Percentiles rank a stretch among this genome's conserved stretches.
Conservation (phyloP, 2,888 invertebrate species). For the Thysanoteuthis rhombus region DNA sequence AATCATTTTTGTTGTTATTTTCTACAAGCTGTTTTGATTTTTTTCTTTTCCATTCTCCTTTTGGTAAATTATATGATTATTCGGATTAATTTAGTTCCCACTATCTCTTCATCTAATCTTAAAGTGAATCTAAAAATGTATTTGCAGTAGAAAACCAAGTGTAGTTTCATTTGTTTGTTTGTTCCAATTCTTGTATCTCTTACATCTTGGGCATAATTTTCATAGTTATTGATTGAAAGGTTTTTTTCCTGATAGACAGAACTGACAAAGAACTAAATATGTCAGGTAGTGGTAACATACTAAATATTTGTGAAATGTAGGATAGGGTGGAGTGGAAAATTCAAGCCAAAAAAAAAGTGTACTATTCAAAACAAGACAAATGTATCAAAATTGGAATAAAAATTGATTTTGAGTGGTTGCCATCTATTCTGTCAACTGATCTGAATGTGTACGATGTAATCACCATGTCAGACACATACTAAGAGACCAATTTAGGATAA, state of each 20-base stretch:
- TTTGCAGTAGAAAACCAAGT: neutral
- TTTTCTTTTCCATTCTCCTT: neutral
- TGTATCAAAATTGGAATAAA: no score
- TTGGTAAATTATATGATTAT: neutral
- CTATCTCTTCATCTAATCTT: neutral
- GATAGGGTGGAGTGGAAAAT: no score
- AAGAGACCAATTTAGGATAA: no score
- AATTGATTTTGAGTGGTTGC: no score
- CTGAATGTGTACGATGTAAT: no score
- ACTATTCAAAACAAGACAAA: no score
- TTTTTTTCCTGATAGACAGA: neutral
- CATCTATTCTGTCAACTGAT: no score
- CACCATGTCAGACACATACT: no score
- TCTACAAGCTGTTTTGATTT: neutral
- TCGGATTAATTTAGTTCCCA: neutral
- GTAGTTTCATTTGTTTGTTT: neutral
- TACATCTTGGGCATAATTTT: neutral
- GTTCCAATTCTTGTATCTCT: neutral
- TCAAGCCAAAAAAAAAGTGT: no score
- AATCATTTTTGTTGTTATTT: neutral
- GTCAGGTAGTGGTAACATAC: no score
- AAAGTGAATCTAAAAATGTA: neutral
- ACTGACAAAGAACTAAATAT: neutral
- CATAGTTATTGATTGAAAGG: neutral
- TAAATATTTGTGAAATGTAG: no score